Base-by-base conservation (phyloP, 2,113 vertebrate genomes). In the Synodontis membranacea region DNA sequence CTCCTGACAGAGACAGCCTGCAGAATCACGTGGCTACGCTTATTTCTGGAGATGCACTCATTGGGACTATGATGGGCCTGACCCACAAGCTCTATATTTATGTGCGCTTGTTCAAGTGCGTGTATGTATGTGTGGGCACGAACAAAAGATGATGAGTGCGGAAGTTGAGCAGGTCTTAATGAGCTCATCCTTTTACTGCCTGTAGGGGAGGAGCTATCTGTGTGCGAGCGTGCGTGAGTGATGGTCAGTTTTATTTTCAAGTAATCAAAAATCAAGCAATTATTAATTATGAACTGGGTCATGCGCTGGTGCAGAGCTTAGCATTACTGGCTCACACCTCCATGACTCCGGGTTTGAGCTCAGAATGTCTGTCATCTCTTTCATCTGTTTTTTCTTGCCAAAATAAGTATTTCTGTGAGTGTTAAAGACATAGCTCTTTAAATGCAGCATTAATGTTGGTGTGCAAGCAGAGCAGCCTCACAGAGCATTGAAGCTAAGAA, bases 21-120 rank as follows among this genome's bases (percentile, higher is more conserved):
- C 54, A 60, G 42, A 50, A 64, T 50, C 74, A 64, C 56, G 28
- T 39, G 42, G 11, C 54, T 75, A 21, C 1, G 25, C 42, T 84
- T 84, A 84, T 84, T 84, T 84, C 70, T 60, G 83, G 52, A 84
- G 83, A 84, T 42, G 17, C 28, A 60, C 66, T 42, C 66, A 50
- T 28, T 84, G 83, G 83, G 42, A 62, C 28, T 46, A n/a, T 60
- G 17, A 31, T 31, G 52, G 83, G 23, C 52, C 83, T 84, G 81
- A n/a, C 52, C 72, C 70, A 62, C 19, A 75, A 56, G 37, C 37
- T 12, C 15, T 39, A 2, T 34, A 17, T 74, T 15, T 56, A 21
- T 66, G 42, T 50, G 12, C n/a, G 31, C 25, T 6, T 48, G n/a
- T 66, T 1, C 25, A 3, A 37, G 8, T 83, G 44, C 52, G 17